Conservation (phyloP, 1,140 invertebrate genomes). For the Paraescarpia echinospica region DNA sequence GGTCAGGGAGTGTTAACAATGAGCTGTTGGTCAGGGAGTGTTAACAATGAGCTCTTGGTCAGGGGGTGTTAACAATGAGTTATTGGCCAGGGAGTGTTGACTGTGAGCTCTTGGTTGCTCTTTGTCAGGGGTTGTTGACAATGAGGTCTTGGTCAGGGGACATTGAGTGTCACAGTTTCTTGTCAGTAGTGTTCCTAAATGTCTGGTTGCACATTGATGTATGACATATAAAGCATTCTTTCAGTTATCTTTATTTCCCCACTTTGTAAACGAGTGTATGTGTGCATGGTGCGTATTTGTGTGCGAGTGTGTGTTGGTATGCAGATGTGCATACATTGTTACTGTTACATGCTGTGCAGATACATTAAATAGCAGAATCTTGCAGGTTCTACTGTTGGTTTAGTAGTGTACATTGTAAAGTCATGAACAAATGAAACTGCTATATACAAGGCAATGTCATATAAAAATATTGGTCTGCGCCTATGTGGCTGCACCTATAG, state of each 20-base stretch:
- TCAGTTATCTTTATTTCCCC: background rate
- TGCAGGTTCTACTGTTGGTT: background rate
- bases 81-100: no score
- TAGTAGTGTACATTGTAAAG: background rate
- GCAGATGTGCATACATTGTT: background rate
- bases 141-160: background rate
- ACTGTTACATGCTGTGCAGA: background rate
- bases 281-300: background rate
- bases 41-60: no score
- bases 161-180: background rate
- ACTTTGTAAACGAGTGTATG: background rate
- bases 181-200: background rate
- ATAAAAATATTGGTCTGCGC: no score
- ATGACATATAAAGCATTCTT: background rate
- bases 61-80: no score
- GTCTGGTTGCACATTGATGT: background rate
- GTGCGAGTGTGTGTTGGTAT: background rate
- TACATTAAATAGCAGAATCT: no score
- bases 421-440: background rate
- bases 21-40: no score
- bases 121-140: background rate
- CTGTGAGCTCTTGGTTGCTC: no score
- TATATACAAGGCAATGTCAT: slow-evolving; percentile 1
- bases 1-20: no score
- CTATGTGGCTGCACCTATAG: no score